A percentile compares a stretch with the other conserved stretches of the same genome.
phyloP scores from a whole-genome alignment of 1,140 invertebrate genomes.

The Metopolophium dirhodum region DNA sequence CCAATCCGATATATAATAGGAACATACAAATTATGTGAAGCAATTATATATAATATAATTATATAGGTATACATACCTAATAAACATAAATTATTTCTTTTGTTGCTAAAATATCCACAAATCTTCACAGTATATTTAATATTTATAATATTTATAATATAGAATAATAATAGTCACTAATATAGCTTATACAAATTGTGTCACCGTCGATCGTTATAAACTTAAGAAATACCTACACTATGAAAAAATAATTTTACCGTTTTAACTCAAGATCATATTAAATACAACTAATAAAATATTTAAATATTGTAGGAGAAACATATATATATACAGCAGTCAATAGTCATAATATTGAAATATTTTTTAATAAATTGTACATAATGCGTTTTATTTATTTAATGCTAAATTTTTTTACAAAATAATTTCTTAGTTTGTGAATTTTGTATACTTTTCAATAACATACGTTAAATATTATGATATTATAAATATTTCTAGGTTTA shows the following conservation, averaged over 20 bases:
- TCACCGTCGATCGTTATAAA: neutral
- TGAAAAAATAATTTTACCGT: no score
- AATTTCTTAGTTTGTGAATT: neutral
- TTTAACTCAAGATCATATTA: no score
- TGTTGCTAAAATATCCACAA: neutral
- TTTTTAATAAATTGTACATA: neutral
- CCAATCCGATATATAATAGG: no score
- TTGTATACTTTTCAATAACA: no score
- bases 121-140: neutral
- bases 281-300: no score
- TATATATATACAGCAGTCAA: neutral
- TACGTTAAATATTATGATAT: no score
- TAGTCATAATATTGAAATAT: no score
- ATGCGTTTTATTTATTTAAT: neutral
- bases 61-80: neutral
- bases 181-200: neutral
- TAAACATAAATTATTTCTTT: neutral
- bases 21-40: neutral
- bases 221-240: no score
- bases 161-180: neutral
- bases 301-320: neutral
- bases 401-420: neutral
- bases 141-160: neutral
- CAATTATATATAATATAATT: neutral
- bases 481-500: no score